Evolutionary conservation across 2,113 vertebrate species (phyloP).

Genomic region (Elephantulus edwardii): DNA sequence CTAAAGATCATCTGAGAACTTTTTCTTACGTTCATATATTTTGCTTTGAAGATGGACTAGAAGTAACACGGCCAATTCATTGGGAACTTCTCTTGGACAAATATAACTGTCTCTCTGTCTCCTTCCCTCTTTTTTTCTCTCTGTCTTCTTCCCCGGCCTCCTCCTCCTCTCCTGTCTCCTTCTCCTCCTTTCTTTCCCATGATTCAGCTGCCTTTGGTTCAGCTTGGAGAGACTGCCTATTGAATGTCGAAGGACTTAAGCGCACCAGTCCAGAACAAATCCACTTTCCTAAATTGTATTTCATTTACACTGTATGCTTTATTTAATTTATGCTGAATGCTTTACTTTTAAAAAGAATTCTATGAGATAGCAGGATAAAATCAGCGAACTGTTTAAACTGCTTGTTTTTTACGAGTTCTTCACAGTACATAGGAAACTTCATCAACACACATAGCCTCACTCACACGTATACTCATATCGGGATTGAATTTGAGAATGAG

Average conservation of each 20-base stretch:
- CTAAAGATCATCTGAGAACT: background rate
- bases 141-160: no score
- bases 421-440: background rate
- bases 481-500: background rate
- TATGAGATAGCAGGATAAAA: background rate
- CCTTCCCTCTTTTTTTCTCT: no score
- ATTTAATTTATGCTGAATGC: background rate
- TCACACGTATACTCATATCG: background rate
- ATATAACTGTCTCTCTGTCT: background rate
- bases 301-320: background rate
- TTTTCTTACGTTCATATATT: background rate
- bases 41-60: constrained; percentile 19
- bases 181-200: constrained; percentile 17
- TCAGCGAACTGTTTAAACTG: background rate
- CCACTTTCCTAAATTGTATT: constrained; percentile 42
- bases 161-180: no score
- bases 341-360: no score
- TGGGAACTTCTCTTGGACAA: constrained; percentile 25
- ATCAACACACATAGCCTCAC: background rate
- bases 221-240: constrained; percentile 21
- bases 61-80: background rate
- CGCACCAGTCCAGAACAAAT: constrained; percentile 50
- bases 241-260: constrained; percentile 35
- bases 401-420: constrained; percentile 6
- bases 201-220: constrained; percentile 31